Evolutionary conservation across 1,140 invertebrate genomes (phyloP), one percentile per base, ranked within the genome.

Genomic region (Euglossa dilemma): DNA sequence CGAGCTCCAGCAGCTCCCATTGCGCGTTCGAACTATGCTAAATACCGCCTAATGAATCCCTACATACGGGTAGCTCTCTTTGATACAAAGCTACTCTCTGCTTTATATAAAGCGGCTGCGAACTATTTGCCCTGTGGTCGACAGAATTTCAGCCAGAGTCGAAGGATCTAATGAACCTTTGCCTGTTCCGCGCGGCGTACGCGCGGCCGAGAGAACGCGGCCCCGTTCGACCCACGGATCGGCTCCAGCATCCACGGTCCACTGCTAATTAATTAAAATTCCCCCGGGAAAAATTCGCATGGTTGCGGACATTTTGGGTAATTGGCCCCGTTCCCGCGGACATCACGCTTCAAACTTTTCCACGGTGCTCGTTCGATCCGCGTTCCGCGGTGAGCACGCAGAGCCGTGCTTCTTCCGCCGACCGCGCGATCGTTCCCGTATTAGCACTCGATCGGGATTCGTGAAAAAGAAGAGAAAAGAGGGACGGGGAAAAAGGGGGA

Each of bases 31-130:
- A 86, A 88, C 84, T 88, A 86, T 83, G 87, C 86, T 92, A 93
- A 92, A 92, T 91, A 92, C 87, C 81, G 74, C 84, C 88, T 93
- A 93, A 93, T 91, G 92, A 92, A 91, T 91, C 36, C 36, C 36
- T 36, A 86, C 89, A 92, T 93, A 91, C 91, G 92, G 92, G 92
- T 77, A 77, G 83, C 89, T 92, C 88, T 91, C 92, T 92, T 93
- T 93, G 92, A 91, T 88, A 92, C 91, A 92, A 92, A 91, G 91
- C 86, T 87, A 81, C 89, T 84, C 77, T 70, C 73, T 77, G 90
- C 85, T 91, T 89, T 86, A 89, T 90, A 92, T 87, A 92, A 89
- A 87, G 90, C 85, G 73, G 67, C 76, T 82, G 86, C 84, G 73
- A 86, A 82, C 72, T 91, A 91, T 92, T 93, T 92, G 89, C 90